Evolutionary conservation across 2,113 vertebrate species (phyloP).

Genomic region (Rhynchomys soricoides): DNA sequence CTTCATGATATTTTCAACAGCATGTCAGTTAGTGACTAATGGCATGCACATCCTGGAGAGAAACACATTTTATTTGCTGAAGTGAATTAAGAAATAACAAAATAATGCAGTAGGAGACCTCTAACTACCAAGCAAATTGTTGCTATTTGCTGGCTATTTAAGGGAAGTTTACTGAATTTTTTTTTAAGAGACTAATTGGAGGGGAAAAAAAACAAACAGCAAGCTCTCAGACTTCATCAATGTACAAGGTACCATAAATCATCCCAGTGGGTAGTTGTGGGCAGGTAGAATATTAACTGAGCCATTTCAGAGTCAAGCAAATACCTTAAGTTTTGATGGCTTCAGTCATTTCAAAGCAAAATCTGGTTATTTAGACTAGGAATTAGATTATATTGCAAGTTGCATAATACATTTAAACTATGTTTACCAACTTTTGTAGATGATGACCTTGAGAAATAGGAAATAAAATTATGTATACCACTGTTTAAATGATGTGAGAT

Average conservation of each 20-base stretch:
- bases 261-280: not conserved
- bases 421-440: not conserved
- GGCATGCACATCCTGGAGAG: not conserved
- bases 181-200: constrained; percentile 49
- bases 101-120: not conserved
- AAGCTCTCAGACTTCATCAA: constrained; percentile 47
- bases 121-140: not conserved
- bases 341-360: not conserved
- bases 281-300: not conserved
- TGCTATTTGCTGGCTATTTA: constrained; percentile 31
- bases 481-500: not conserved
- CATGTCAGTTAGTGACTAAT: not conserved
- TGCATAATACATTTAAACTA: not conserved
- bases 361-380: not conserved
- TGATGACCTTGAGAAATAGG: not conserved
- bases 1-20: constrained; percentile 43
- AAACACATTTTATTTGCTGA: constrained; percentile 59
- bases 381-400: not conserved
- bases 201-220: constrained; percentile 52
- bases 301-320: not conserved
- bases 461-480: not conserved
- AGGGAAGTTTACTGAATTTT: not conserved
- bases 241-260: constrained; percentile 34
- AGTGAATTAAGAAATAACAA: constrained; percentile 50
- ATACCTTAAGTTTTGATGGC: not conserved